Evolutionary conservation across 1,140 invertebrate species (phyloP).

Genomic region (Leptinotarsa texana): DNA sequence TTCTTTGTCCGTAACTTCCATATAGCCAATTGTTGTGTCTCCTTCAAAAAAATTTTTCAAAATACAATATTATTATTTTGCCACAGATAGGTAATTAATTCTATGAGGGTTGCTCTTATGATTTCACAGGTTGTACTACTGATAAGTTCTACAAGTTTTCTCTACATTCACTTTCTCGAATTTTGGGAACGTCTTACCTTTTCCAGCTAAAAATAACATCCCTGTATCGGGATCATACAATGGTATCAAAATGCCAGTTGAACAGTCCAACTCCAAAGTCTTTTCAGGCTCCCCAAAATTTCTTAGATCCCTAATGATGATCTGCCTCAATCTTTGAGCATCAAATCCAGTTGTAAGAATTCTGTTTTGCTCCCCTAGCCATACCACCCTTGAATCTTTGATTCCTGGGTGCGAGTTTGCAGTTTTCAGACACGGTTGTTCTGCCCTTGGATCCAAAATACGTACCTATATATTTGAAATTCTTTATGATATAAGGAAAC

Average conservation of each 20-base stretch:
- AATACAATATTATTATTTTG: background rate
- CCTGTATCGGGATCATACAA: slow-evolving; percentile 89
- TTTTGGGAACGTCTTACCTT: slow-evolving; percentile 57
- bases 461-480: slow-evolving; percentile 58
- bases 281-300: slow-evolving; percentile 79
- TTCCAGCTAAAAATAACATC: slow-evolving; percentile 92
- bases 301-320: slow-evolving; percentile 84
- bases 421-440: slow-evolving; percentile 64
- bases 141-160: too few relatives aligned
- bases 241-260: slow-evolving; percentile 89
- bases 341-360: slow-evolving; percentile 84
- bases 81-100: too few relatives aligned
- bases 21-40: slow-evolving; percentile 83
- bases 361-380: slow-evolving; percentile 80
- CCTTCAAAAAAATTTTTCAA: slow-evolving; percentile 49
- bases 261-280: slow-evolving; percentile 80
- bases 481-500: background rate
- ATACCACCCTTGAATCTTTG: slow-evolving; percentile 87
- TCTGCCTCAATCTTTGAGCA: slow-evolving; percentile 76
- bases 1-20: slow-evolving; percentile 84
- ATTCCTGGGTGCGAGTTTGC: slow-evolving; percentile 83
- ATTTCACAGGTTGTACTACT: too few relatives aligned
- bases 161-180: too few relatives aligned
- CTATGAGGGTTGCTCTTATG: too few relatives aligned
- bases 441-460: slow-evolving; percentile 76